A percentile compares a stretch with the other conserved stretches of the same genome.
phyloP scores from a whole-genome alignment of 92 coral and sea anemone genomes.

The Heliopora coerulea region DNA sequence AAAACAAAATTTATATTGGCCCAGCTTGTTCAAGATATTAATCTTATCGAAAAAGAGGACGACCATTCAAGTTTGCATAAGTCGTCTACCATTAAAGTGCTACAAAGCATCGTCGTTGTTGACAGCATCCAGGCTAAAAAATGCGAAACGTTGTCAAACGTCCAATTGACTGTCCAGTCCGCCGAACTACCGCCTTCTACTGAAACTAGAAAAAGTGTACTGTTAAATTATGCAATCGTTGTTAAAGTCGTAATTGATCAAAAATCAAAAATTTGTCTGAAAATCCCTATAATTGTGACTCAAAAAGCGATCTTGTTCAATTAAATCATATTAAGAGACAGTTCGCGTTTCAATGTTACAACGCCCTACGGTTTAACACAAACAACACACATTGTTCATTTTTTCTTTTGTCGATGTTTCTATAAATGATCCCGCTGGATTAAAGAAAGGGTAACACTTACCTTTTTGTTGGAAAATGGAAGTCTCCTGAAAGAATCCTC shows the following conservation, averaged over 20 bases:
- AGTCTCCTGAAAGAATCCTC: too few species aligned
- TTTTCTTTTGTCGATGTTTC: too few species aligned
- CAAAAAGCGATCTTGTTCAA: slow-evolving; percentile 12
- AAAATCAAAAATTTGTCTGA: slow-evolving; percentile 22
- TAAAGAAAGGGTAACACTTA: too few species aligned
- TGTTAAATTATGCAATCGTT: slow-evolving; percentile 20
- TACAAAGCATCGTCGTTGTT: slow-evolving; percentile 22
- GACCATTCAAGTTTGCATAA: slow-evolving; percentile 32
- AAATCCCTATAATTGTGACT: slow-evolving; percentile 25
- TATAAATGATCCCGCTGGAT: too few species aligned
- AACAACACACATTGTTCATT: too few species aligned
- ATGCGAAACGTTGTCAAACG: slow-evolving; percentile 14
- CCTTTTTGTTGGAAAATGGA: too few species aligned
- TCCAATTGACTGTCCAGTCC: slow-evolving; percentile 3
- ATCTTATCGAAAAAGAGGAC: slow-evolving; percentile 27
- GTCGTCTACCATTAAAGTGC: slow-evolving; percentile 10
- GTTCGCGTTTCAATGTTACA: too few species aligned
- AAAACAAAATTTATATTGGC: slow-evolving; percentile 25
- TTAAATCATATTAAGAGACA: too few species aligned
- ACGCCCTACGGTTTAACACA: too few species aligned
- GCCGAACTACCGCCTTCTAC: neutral
- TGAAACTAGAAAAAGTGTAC: slow-evolving; percentile 29
- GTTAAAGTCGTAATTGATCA: slow-evolving; percentile 30
- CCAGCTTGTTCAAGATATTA: slow-evolving; percentile 30
- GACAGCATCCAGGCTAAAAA: slow-evolving; percentile 24